Evolutionary conservation across 2,113 vertebrate genomes (phyloP), one percentile per base, ranked within the genome.

Genomic region (Oxyruncus cristatus): DNA sequence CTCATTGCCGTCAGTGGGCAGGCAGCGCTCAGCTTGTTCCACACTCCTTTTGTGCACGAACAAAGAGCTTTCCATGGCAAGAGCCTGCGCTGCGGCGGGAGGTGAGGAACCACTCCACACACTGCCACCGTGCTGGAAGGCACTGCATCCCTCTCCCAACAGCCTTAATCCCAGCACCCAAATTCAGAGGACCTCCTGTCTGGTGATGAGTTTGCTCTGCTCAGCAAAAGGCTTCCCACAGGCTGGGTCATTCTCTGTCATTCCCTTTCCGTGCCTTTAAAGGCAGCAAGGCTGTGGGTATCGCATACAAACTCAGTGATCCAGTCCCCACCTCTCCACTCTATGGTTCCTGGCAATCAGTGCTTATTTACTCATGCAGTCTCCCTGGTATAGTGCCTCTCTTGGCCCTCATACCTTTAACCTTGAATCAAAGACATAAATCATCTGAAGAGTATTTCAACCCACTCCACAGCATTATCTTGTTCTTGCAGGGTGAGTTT

Each of bases 41-140:
- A n/a, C n/a, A 0, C 93, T 96, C 68, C 88, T 91, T 93, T 96
- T 96, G 88, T 95, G 90, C 26, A 1, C 0, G 32, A 96, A 93
- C 92, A 96, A 96, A 96, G 76, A 95, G 93, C 93, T 92, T 88
- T 52, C 88, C 72, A 24, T 49, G 72, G 92, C 75, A 78, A 80
- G 80, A 96, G 90, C 85, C 85, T 41, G 83, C 0, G 4, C 79
- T 96, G 93, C 92, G 44, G 93, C 85, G 18, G 88, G 92, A 94
- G 79, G 61, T 15, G n/a, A 96, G 85, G 89, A 93, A 42, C 86
- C 0, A 3, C 88, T 92, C 82, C 3, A 11, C 88, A 47, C 0
- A 0, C 77, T 52, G 68, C 82, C 8, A 8, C 91, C 1, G 0
- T 1, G 0, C 46, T 85, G 71, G 89, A 93, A 87, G 91, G 47